These are phyloP conservation scores for Penaeus chinensis DNA, from an alignment of 1,140 invertebrate species.

Conservation along the genomic window DNA sequence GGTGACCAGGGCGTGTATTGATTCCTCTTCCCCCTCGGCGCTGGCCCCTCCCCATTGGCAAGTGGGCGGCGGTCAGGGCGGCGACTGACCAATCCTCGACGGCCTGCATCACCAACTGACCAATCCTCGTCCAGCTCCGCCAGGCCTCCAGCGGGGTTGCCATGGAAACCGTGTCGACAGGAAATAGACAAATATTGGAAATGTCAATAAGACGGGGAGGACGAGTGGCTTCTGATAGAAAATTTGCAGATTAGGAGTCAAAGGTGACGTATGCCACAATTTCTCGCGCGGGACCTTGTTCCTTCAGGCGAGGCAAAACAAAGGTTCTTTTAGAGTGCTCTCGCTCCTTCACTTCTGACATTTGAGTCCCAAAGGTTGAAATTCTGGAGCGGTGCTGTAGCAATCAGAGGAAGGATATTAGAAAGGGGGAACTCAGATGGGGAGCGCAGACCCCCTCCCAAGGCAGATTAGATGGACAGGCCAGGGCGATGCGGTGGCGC, in stretches of 20 bases:
- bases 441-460: slow-evolving; percentile 56
- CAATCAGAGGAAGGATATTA: slow-evolving; percentile 64
- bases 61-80: slow-evolving; percentile 60
- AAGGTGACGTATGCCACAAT: slow-evolving; percentile 53
- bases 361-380: slow-evolving; percentile 60
- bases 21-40: slow-evolving; percentile 58
- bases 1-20: slow-evolving; percentile 51
- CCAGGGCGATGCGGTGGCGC: slow-evolving; percentile 60
- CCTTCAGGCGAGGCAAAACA: slow-evolving; percentile 19
- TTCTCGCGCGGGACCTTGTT: slow-evolving; percentile 23
- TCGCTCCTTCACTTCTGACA: slow-evolving; percentile 40
- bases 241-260: slow-evolving; percentile 64
- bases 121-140: slow-evolving; percentile 59
- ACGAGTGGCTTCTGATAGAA: slow-evolving; percentile 65
- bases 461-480: slow-evolving; percentile 63
- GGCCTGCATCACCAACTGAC: slow-evolving; percentile 62
- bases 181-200: slow-evolving; percentile 65
- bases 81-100: slow-evolving; percentile 63
- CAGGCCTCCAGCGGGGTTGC: slow-evolving; percentile 60
- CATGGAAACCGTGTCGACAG: slow-evolving; percentile 64
- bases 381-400: slow-evolving; percentile 63
- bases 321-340: slow-evolving; percentile 34
- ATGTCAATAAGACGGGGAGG: slow-evolving; percentile 65
- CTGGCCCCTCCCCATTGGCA: slow-evolving; percentile 60
- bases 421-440: slow-evolving; percentile 60